Percentiles rank a stretch among this genome's conserved stretches.
Conservation (phyloP, 2,113 vertebrate species). For the Brienomyrus longianalis region DNA sequence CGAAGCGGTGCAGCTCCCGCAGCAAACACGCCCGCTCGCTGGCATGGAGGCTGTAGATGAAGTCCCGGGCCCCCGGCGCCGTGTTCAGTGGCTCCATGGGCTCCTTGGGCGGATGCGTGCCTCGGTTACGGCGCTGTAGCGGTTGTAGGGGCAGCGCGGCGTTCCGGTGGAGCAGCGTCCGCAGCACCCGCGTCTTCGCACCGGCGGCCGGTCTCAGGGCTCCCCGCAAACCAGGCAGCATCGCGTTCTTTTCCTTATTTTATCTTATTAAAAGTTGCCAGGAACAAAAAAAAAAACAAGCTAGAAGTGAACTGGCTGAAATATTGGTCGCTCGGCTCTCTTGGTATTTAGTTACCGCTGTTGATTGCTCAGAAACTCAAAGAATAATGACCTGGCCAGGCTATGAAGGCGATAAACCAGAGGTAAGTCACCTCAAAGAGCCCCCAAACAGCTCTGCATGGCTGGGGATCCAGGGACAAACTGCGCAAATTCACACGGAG, state of each 20-base stretch:
- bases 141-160: constrained; percentile 15
- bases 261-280: neutral
- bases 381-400: neutral
- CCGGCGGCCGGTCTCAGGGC: constrained; percentile 33
- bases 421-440: neutral
- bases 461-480: neutral
- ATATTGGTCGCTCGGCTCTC: neutral
- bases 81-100: constrained; percentile 80
- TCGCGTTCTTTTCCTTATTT: constrained; percentile 25
- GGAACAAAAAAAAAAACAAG: neutral
- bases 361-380: neutral
- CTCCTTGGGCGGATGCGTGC: constrained; percentile 78
- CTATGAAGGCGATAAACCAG: neutral
- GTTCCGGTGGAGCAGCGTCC: neutral
- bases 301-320: neutral
- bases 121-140: constrained; percentile 53
- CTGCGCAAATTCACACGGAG: neutral
- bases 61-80: constrained; percentile 75
- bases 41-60: constrained; percentile 83
- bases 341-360: neutral
- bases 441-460: neutral
- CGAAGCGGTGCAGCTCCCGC: constrained; percentile 80
- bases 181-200: constrained; percentile 10
- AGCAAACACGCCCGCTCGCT: constrained; percentile 78
- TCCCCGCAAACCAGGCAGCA: constrained; percentile 37